These are phyloP conservation scores for Platysteira castanea DNA, from an alignment of 2,113 vertebrate genomes.

Conservation along the genomic window DNA sequence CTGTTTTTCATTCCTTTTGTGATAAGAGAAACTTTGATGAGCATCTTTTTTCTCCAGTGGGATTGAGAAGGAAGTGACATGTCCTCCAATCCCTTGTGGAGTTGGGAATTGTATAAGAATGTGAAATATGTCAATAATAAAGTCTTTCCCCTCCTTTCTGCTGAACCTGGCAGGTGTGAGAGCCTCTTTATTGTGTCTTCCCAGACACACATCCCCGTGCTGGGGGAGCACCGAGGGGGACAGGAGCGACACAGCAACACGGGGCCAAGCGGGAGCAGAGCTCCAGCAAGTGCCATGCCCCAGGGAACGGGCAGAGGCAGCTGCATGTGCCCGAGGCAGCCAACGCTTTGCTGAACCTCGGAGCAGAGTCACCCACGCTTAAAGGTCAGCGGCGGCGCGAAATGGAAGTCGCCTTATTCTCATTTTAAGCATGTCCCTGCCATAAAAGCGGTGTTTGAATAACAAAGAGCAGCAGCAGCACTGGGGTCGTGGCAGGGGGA, in stretches of 20 bases:
- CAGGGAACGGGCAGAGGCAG: not conserved
- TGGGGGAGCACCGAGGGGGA: not conserved
- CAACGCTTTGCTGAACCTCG: not conserved
- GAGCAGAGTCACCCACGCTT: not conserved
- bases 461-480: not conserved
- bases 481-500: rapidly evolving
- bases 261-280: not conserved
- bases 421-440: constrained; percentile 32
- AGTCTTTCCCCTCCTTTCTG: too few species aligned
- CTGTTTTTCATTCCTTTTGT: too few species aligned
- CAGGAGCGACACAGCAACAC: not conserved
- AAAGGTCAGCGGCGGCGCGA: constrained; percentile 51
- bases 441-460: constrained; percentile 35
- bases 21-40: too few species aligned
- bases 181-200: too few species aligned
- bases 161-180: too few species aligned
- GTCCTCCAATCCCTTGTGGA: too few species aligned
- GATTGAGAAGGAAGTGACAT: too few species aligned
- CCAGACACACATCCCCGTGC: too few species aligned
- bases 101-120: too few species aligned
- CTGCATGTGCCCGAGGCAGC: not conserved
- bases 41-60: too few species aligned
- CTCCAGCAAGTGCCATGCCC: not conserved
- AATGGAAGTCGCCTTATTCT: constrained; percentile 50
- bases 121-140: too few species aligned